Evolutionary conservation across 2,888 invertebrate species (phyloP), one percentile per base, ranked within the genome.

Genomic region (Leptopterna dolabrata): DNA sequence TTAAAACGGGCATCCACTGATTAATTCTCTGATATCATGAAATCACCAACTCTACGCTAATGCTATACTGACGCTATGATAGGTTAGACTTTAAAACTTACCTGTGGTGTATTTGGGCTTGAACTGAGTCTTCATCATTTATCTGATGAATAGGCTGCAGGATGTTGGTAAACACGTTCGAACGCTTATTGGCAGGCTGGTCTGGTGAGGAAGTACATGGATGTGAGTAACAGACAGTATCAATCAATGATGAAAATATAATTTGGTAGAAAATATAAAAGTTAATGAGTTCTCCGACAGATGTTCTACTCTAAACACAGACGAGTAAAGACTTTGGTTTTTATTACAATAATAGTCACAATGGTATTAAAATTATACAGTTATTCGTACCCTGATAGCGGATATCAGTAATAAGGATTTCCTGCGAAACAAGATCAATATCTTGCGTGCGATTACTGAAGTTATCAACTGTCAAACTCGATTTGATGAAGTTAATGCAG

Each of bases 401-500:
- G 16, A 95, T 96, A 92, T 97, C 97, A 83, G 94, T 94, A 81
- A 97, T 94, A 24, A 96, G 92, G 91, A 97, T 97, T 92, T 97
- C 98, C 92, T 96, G 96, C 0, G 98, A 98, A 0, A 98, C 97
- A 27, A 99, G 93, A 92, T 98, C 98, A 83, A 98, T 94, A 91
- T 98, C 98, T 92, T 97, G 97, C 16, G 97, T 95, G 76, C 96
- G 94, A 92, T 98, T 97, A 90, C 97, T 97, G 91, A 95, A 95
- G 4, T 95, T 95, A 91, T 98, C 98, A 84, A 97, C 94, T 70
- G 96, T 95, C 73, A 99, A 93, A 24, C 95, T 94, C 0, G 98
- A 98, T 92, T 96, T 96, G 89, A 98, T 96, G 92, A 99, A 98
- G 92, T 98, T 97, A 88, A 98, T 94, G 90, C 96, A 96, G 0